Evolutionary conservation across 2,797 vertebrate genomes (phyloP).

Genomic region (Adrianichthys oophorus): DNA sequence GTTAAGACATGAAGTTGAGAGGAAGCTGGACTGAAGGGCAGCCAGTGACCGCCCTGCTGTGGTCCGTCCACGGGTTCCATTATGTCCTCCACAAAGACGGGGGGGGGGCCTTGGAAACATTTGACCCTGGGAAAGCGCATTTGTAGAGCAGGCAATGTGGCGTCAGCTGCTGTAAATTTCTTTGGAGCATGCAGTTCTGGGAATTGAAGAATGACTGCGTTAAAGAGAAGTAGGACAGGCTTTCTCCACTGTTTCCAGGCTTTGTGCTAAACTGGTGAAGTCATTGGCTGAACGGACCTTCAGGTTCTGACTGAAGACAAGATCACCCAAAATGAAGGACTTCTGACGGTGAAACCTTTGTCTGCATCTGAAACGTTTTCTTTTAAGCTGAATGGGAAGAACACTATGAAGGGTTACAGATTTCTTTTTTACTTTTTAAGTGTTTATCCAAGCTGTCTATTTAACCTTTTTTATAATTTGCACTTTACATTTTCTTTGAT

Average conservation of each 20-base stretch:
- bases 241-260: neutral
- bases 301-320: neutral
- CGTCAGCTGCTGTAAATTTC: too few relatives aligned
- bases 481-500: slow-evolving; percentile 68
- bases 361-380: slow-evolving; percentile 4
- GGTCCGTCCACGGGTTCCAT: too few relatives aligned
- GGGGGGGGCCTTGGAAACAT: too few relatives aligned
- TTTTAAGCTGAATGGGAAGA: slow-evolving; percentile 36
- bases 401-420: slow-evolving; percentile 45
- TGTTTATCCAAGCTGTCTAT: slow-evolving; percentile 17
- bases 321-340: neutral
- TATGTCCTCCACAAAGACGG: too few relatives aligned
- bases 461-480: slow-evolving; percentile 53
- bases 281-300: neutral
- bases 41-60: too few relatives aligned
- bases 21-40: too few relatives aligned
- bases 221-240: too few relatives aligned
- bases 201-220: neutral
- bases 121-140: too few relatives aligned
- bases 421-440: slow-evolving; percentile 23
- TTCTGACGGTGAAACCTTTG: neutral
- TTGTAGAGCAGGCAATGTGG: too few relatives aligned
- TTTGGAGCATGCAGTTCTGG: too few relatives aligned
- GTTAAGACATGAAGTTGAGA: too few relatives aligned
- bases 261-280: neutral